Evolutionary conservation across 1,140 invertebrate species (phyloP).

Genomic region (Batillaria attramentaria): DNA sequence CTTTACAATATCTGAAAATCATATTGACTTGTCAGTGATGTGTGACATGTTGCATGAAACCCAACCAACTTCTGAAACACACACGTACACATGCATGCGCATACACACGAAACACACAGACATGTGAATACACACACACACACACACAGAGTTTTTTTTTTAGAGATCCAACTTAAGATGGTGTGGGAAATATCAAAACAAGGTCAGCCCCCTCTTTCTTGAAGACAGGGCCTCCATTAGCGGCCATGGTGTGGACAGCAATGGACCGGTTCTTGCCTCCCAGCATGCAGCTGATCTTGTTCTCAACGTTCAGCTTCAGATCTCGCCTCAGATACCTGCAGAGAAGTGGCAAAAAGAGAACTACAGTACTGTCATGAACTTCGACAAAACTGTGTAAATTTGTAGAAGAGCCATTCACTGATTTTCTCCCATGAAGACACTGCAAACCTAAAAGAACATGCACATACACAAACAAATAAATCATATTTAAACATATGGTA

Average conservation of each 20-base stretch:
- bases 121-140: slow-evolving; percentile 27
- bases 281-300: slow-evolving; percentile 80
- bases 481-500: too few species aligned
- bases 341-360: slow-evolving; percentile 47
- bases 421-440: background rate
- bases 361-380: too few species aligned
- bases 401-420: background rate
- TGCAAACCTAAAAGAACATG: background rate
- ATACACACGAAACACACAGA: background rate
- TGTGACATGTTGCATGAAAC: too few species aligned
- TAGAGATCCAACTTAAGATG: too few species aligned
- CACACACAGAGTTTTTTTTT: background rate
- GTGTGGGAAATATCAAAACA: slow-evolving; percentile 65
- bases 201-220: slow-evolving; percentile 73
- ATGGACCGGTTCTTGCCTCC: slow-evolving; percentile 81
- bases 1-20: too few species aligned
- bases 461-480: background rate
- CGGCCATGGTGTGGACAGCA: slow-evolving; percentile 73
- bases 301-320: slow-evolving; percentile 79
- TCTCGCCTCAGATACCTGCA: slow-evolving; percentile 77
- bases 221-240: slow-evolving; percentile 76
- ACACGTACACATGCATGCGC: too few species aligned
- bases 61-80: too few species aligned
- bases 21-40: too few species aligned
- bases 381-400: background rate